Evolutionary conservation across 2,888 invertebrate genomes (phyloP).

Genomic region (Lymantria dispar): DNA sequence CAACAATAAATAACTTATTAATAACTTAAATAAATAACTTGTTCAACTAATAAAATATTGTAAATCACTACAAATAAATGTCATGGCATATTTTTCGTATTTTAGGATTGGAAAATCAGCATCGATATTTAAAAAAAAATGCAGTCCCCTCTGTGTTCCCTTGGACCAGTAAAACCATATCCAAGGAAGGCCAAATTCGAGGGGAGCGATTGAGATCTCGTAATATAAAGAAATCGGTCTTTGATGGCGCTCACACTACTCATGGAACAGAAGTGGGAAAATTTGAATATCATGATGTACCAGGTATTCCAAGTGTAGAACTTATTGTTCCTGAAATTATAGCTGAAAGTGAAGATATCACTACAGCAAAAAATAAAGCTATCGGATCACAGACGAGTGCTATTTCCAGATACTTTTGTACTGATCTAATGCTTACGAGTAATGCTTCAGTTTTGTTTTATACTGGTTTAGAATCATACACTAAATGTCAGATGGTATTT

Average conservation of each 20-base stretch:
- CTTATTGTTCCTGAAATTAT: too few species aligned
- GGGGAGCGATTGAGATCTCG: not conserved
- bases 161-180: not conserved
- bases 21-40: too few species aligned
- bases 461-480: not conserved
- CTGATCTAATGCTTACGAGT: not conserved
- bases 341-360: too few species aligned
- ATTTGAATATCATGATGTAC: too few species aligned
- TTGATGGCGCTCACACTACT: not conserved
- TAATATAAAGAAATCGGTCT: not conserved
- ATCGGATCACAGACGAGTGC: not conserved
- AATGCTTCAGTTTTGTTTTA: not conserved
- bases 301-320: too few species aligned
- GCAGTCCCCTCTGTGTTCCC: not conserved
- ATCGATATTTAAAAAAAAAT: not conserved
- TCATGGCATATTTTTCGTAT: not conserved
- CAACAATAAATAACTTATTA: too few species aligned
- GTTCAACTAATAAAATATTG: too few species aligned
- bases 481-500: conserved; percentile 2
- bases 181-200: not conserved
- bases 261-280: too few species aligned
- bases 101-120: not conserved
- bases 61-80: not conserved
- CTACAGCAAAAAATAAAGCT: too few species aligned
- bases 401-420: not conserved